Evolutionary conservation across 2,797 vertebrate genomes (phyloP).

Genomic region (Galagoides demidoff): DNA sequence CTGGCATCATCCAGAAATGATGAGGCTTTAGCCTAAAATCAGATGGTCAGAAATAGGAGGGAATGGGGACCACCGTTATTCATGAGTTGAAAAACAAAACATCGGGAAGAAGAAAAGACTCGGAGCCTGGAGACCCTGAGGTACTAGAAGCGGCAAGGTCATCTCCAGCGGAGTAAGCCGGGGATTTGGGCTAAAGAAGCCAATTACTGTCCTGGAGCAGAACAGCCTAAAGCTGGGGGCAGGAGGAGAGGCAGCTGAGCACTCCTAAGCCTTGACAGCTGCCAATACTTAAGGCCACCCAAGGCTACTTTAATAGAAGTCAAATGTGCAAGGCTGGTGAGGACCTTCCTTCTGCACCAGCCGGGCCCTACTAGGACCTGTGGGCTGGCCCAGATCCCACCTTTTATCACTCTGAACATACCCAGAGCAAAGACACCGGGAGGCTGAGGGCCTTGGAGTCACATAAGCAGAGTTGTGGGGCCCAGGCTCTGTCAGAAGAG

Average conservation of each 20-base stretch:
- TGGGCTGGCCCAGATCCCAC: rapidly evolving
- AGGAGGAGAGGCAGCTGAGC: not conserved
- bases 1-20: not conserved
- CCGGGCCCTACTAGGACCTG: not conserved
- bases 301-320: not conserved
- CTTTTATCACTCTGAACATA: not conserved
- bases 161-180: too few species aligned
- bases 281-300: not conserved
- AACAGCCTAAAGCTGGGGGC: not conserved
- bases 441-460: not conserved
- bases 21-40: not conserved
- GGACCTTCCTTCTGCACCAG: not conserved
- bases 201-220: not conserved
- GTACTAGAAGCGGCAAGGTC: too few species aligned
- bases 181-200: not conserved
- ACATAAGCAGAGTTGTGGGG: not conserved
- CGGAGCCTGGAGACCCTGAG: rapidly evolving
- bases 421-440: not conserved
- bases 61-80: not conserved
- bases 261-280: not conserved
- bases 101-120: not conserved
- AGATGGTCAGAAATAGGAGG: not conserved
- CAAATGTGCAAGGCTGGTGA: not conserved
- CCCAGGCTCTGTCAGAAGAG: not conserved
- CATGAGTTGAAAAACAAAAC: not conserved